Percentiles rank a stretch among this genome's conserved stretches.
Evolutionary conservation across 1,140 invertebrate species (phyloP).

Genomic region (Magallana angulata): DNA sequence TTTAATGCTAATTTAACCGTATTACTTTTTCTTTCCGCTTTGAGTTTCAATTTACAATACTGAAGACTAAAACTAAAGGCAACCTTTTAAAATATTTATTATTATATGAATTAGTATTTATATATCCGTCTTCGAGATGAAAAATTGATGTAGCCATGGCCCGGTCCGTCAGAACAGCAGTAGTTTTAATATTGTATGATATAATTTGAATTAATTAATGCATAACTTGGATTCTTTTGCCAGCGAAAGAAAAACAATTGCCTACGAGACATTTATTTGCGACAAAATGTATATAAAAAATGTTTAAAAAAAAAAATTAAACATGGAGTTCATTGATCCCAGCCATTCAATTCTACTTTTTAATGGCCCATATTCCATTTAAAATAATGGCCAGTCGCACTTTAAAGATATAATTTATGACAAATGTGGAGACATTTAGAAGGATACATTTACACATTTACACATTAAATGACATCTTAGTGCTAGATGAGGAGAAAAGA

Average conservation of each 20-base stretch:
- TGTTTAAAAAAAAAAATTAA: not conserved
- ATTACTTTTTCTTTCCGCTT: too few species aligned
- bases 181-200: too few species aligned
- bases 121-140: not conserved
- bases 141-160: not conserved
- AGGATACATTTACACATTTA: constrained; percentile 16
- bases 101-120: too few species aligned
- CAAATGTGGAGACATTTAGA: not conserved
- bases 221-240: not conserved
- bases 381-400: not conserved
- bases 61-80: too few species aligned
- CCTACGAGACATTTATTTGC: too few species aligned
- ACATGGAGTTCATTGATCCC: not conserved
- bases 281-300: not conserved
- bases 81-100: too few species aligned
- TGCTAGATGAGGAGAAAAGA: not conserved
- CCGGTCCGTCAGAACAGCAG: too few species aligned
- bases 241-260: not conserved
- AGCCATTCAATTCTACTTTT: not conserved
- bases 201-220: not conserved
- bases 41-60: too few species aligned
- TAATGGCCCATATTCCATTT: not conserved
- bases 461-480: not conserved
- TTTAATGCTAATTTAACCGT: too few species aligned
- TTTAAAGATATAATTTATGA: constrained; percentile 3